These are phyloP conservation scores for Bovichtus diacanthus DNA, from an alignment of 2,797 vertebrate species.

Conservation along the genomic window DNA sequence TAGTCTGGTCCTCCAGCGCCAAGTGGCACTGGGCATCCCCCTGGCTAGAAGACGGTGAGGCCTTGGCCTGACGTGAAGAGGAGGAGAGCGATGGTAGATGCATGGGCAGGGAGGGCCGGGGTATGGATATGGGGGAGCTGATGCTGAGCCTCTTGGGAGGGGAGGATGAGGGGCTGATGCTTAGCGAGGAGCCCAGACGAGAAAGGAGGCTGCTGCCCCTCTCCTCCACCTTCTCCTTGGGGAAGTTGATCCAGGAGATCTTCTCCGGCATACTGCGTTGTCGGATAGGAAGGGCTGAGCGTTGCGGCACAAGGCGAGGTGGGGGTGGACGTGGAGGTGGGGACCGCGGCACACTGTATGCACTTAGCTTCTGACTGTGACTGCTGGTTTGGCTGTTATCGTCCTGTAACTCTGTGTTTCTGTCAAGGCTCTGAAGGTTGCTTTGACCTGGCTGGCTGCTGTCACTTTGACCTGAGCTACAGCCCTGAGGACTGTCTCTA, in stretches of 20 bases:
- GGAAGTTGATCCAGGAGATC: constrained; percentile 66
- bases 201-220: constrained; percentile 77
- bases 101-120: constrained; percentile 66
- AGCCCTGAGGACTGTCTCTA: background rate
- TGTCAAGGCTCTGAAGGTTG: background rate
- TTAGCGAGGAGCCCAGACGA: constrained; percentile 70
- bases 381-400: background rate
- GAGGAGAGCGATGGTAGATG: constrained; percentile 82
- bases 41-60: constrained; percentile 49
- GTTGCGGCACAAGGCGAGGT: constrained; percentile 68
- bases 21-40: constrained; percentile 76
- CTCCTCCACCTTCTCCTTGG: constrained; percentile 63
- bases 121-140: constrained; percentile 87
- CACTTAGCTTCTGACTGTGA: constrained; percentile 1
- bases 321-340: constrained; percentile 91
- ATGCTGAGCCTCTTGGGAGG: constrained; percentile 77
- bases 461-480: background rate
- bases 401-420: background rate
- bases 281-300: constrained; percentile 58
- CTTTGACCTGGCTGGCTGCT: background rate
- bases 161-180: constrained; percentile 69
- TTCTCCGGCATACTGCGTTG: constrained; percentile 87
- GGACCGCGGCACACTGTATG: constrained; percentile 69
- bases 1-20: constrained; percentile 74
- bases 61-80: constrained; percentile 74